Percentiles rank a stretch among this genome's conserved stretches.
Evolutionary conservation across 2,797 vertebrate genomes (phyloP).

Genomic region (Astyanax mexicanus): DNA sequence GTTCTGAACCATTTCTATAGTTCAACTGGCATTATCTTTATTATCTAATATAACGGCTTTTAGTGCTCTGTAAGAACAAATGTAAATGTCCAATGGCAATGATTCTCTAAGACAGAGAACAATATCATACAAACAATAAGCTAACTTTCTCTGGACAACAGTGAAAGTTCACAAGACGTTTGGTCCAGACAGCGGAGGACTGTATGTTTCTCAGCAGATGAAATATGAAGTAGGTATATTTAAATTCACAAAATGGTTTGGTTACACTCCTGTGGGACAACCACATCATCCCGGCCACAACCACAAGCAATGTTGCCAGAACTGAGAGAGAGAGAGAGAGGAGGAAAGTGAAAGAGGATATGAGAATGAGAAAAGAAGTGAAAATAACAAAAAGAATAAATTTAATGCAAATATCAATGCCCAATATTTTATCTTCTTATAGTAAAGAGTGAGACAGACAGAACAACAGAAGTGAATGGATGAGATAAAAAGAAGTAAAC

Average conservation of each 20-base stretch:
- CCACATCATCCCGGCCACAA: constrained; percentile 62
- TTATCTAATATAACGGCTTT: too few relatives aligned
- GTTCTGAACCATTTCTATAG: too few relatives aligned
- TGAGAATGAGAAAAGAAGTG: background rate
- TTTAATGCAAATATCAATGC: too few relatives aligned
- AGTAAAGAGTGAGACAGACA: background rate
- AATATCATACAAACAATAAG: too few relatives aligned
- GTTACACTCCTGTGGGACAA: constrained; percentile 67
- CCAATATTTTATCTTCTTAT: too few relatives aligned
- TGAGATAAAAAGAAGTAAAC: background rate
- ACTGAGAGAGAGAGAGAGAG: constrained; percentile 48
- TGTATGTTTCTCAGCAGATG: too few relatives aligned
- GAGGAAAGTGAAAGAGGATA: constrained; percentile 30
- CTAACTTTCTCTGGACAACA: too few relatives aligned
- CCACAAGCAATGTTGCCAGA: constrained; percentile 64
- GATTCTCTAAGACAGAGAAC: too few relatives aligned
- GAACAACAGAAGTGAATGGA: background rate
- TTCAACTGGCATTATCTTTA: too few relatives aligned
- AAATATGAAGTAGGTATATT: constrained; percentile 26
- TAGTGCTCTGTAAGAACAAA: too few relatives aligned
- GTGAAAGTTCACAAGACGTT: constrained; percentile 10
- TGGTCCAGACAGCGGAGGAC: background rate
- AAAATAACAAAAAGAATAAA: background rate
- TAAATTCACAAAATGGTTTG: constrained; percentile 66
- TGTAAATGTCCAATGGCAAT: too few relatives aligned